Evolutionary conservation across 2,888 invertebrate species (phyloP), one percentile per base, ranked within the genome.

Genomic region (Tortrix viridana): DNA sequence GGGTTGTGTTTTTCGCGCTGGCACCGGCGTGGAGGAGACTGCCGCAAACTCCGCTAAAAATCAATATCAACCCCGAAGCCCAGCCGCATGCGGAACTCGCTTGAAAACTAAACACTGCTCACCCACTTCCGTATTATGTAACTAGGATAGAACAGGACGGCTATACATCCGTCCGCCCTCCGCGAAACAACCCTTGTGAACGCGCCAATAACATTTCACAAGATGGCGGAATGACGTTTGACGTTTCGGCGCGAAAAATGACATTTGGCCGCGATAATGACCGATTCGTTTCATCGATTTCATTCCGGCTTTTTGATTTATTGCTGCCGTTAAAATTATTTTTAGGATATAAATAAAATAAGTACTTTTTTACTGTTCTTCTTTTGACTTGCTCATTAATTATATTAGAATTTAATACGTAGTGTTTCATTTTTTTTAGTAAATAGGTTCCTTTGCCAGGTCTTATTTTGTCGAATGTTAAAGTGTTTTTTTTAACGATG

Each of bases 91-190:
- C 91, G 91, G 91, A 90, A 89, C 86, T 82, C 73, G 68, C 74
- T 72, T 76, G 79, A 75, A 80, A 80, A 80, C 79, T 74, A 80
- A 82, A 84, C 87, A 85, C 86, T 84, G 82, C 86, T 89, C 89
- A 84, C 87, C 86, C 85, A 85, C 85, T 89, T 92, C 89, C 90
- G 83, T 87, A 86, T 90, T 89, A 88, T 85, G 86, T 87, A 89
- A 89, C 79, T 66, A 74, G 71, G 86, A 71, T 67, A 65, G 83
- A 91, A 61, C 69, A 85, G 76, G 91, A 89, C 75, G 65, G 73
- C 64, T 65, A 71, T 80, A 85, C 67, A 69, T 84, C 74, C 71
- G 70, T 67, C 68, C 72, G 69, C 80, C 71, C 81, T 66, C 75
- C 69, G 66, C 62, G 66, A 74, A 83, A 84, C 86, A 82, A 83